phyloP scores from a whole-genome alignment of 2,888 invertebrate genomes.

The Drosophila rubida region DNA sequence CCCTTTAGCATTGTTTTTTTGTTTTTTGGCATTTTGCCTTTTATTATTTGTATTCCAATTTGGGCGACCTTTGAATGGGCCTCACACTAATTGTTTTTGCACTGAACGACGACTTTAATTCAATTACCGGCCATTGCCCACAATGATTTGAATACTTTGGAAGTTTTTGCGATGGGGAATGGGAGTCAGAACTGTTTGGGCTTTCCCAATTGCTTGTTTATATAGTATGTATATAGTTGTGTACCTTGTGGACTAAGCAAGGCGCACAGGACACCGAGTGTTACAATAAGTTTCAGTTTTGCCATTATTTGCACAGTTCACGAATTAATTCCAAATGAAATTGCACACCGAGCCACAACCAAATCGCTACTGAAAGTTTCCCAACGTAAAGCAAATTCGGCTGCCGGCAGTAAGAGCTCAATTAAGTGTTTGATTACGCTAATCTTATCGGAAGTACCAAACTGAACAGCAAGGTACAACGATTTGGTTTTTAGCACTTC shows the following conservation, averaged over 20 bases:
- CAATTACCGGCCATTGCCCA: constrained; percentile 68
- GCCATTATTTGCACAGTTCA: constrained; percentile 36
- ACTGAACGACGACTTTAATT: constrained; percentile 56
- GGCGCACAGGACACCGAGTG: constrained; percentile 46
- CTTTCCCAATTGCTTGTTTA: constrained; percentile 31
- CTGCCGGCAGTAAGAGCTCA: constrained; percentile 13
- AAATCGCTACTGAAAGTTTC: constrained; percentile 53
- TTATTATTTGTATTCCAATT: constrained; percentile 59
- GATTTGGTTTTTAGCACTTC: constrained; percentile 25
- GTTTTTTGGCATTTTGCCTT: constrained; percentile 5
- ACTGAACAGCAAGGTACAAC: constrained; percentile 19
- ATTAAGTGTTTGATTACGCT: constrained; percentile 50
- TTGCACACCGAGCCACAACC: constrained; percentile 9
- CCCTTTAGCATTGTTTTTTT: constrained; percentile 1
- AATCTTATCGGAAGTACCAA: constrained; percentile 62
- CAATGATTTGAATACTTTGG: constrained; percentile 39
- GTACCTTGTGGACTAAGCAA: constrained; percentile 60
- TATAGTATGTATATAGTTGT: not conserved
- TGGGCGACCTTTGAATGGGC: constrained; percentile 29
- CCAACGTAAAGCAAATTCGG: constrained; percentile 9
- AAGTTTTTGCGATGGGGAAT: not conserved
- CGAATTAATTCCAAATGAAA: constrained; percentile 25
- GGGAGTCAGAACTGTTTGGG: constrained; percentile 25
- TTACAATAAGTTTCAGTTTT: constrained; percentile 36
- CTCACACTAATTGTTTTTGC: constrained; percentile 39